Evolutionary conservation across 2,888 invertebrate genomes (phyloP).

Genomic region (Pinctada fucata): DNA sequence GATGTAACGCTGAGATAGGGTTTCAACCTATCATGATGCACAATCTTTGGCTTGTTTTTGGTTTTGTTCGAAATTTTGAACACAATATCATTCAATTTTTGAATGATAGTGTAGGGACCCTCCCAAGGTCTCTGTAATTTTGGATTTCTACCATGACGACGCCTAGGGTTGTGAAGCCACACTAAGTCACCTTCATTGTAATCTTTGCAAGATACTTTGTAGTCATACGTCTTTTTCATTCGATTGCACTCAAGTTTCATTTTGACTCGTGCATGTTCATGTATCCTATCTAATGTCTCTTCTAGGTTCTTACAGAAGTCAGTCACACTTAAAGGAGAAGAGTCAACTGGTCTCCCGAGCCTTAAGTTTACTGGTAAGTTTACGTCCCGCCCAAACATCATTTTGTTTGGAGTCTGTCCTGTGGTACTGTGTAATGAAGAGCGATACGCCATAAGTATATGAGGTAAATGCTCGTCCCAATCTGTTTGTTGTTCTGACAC

Average conservation of each 20-base stretch:
- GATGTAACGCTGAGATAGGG: background rate
- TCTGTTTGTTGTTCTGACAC: constrained; percentile 34
- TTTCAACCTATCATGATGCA: constrained; percentile 27
- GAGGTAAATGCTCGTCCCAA: constrained; percentile 36
- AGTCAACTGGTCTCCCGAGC: constrained; percentile 12
- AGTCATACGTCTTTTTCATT: constrained; percentile 22
- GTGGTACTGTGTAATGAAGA: constrained; percentile 37
- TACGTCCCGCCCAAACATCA: constrained; percentile 44
- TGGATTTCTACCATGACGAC: background rate
- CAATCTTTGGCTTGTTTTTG: constrained; percentile 12
- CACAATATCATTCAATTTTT: constrained; percentile 20
- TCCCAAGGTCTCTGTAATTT: constrained; percentile 5
- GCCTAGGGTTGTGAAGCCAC: constrained; percentile 13
- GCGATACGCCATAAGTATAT: constrained; percentile 38
- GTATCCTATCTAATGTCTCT: constrained; percentile 19
- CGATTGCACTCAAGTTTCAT: background rate
- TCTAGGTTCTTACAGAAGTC: constrained; percentile 8
- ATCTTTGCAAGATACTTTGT: background rate
- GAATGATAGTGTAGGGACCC: constrained; percentile 12
- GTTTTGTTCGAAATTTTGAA: background rate
- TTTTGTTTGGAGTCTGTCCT: constrained; percentile 22
- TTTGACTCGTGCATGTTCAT: constrained; percentile 10
- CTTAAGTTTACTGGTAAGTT: constrained; percentile 33
- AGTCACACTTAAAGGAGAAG: background rate
- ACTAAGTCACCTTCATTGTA: constrained; percentile 24